Conservation (phyloP, 2,797 vertebrate species). For the Diplodus sargus region DNA sequence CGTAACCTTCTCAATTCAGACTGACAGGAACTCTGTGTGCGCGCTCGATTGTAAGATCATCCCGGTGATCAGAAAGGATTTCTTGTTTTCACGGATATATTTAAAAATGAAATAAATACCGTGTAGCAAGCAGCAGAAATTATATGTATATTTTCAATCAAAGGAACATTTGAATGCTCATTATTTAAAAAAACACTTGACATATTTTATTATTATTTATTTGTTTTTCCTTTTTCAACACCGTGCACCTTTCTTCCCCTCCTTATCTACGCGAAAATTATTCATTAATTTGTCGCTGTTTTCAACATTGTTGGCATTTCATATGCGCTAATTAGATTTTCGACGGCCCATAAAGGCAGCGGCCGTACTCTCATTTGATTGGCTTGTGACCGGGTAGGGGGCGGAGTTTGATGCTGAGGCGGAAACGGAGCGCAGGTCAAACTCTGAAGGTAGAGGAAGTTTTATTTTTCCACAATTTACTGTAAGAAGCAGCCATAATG, state of each 20-base stretch:
- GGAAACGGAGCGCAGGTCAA: conserved; percentile 10
- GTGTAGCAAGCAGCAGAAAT: not conserved
- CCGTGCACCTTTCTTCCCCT: not conserved
- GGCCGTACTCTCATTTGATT: conserved; percentile 40
- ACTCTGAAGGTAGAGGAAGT: not conserved
- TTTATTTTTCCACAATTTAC: not conserved
- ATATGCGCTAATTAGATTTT: not conserved
- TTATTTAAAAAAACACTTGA: not conserved
- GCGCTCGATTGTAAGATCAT: not conserved
- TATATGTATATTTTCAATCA: not conserved
- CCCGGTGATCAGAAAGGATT: not conserved
- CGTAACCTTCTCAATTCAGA: not conserved
- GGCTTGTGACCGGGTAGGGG: conserved; percentile 33
- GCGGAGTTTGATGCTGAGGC: conserved; percentile 16
- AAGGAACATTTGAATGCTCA: not conserved
- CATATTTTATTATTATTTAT: not conserved
- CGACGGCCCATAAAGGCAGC: conserved; percentile 23
- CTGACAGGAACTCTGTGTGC: not conserved
- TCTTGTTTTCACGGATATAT: not conserved
- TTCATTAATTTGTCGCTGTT: not conserved
- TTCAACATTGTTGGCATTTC: not conserved
- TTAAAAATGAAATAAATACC: not conserved
- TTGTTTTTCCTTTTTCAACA: not conserved
- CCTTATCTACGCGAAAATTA: not conserved
- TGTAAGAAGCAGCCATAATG: not conserved